A percentile compares a stretch with the other conserved stretches of the same genome.
Conservation (phyloP, 2,797 vertebrate genomes). For the Astyanax mexicanus region DNA sequence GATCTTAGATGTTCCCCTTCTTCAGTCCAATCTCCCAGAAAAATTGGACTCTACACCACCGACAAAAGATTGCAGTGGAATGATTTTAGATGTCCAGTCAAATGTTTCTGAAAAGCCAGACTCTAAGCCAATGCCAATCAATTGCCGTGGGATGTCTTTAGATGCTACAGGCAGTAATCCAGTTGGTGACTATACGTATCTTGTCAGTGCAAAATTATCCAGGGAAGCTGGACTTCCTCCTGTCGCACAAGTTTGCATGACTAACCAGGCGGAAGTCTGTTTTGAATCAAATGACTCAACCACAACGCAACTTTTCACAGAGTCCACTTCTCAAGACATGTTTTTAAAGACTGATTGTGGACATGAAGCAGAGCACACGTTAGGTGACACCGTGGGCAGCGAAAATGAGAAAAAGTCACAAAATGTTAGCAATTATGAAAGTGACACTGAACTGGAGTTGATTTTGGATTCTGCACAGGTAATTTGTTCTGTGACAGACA, state of each 20-base stretch:
- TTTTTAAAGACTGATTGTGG: neutral
- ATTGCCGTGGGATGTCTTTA: conserved; percentile 16
- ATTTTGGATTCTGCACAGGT: neutral
- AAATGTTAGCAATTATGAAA: neutral
- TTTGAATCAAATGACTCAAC: neutral
- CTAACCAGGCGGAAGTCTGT: neutral
- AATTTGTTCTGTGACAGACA: neutral
- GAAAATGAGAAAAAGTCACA: conserved; percentile 24
- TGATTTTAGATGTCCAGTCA: too few species aligned
- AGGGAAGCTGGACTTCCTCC: conserved; percentile 49
- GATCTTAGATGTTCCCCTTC: too few species aligned
- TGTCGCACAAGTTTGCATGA: conserved; percentile 6
- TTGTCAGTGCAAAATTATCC: neutral
- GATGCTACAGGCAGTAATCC: conserved; percentile 15
- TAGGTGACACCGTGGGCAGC: neutral
- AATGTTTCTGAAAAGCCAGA: neutral
- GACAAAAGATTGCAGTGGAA: too few species aligned
- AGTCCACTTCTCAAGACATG: conserved; percentile 16
- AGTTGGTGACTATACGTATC: neutral
- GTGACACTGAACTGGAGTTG: conserved; percentile 13
- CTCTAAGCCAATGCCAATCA: neutral
- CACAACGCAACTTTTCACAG: conserved; percentile 23
- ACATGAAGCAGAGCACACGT: conserved; percentile 7
- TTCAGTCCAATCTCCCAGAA: too few species aligned
- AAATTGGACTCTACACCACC: too few species aligned